phyloP scores from a whole-genome alignment of 1,140 invertebrate genomes.

The Scaptodrosophila lebanonensis region DNA sequence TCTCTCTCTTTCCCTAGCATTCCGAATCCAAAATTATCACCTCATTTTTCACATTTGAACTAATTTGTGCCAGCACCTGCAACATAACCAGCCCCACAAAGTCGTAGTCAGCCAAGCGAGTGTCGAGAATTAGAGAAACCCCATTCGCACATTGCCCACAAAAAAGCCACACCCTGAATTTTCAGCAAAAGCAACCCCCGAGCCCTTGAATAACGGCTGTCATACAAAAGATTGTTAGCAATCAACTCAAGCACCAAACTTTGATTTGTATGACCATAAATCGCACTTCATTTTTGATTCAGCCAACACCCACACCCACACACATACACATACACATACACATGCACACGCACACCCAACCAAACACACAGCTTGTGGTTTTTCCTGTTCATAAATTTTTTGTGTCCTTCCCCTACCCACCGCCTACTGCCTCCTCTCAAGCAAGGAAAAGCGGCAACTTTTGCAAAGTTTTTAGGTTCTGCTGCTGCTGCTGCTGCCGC shows the following conservation, averaged over 20 bases:
- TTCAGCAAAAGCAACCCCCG: not conserved
- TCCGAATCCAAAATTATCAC: conserved; percentile 46
- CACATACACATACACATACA: not conserved
- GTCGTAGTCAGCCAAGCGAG: conserved; percentile 23
- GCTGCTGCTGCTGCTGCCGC: not conserved
- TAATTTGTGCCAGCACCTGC: conserved; percentile 50
- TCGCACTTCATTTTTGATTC: conserved; percentile 68
- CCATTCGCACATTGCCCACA: conserved; percentile 8
- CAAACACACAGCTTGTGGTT: conserved; percentile 11
- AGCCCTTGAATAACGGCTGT: conserved; percentile 9
- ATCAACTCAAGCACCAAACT: conserved; percentile 65
- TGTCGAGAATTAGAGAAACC: conserved; percentile 28
- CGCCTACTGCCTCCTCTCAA: no score
- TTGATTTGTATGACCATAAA: conserved; percentile 69
- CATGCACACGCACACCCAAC: conserved; percentile 7
- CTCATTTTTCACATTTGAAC: conserved; percentile 56
- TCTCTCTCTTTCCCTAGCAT: conserved; percentile 15
- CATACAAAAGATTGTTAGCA: conserved; percentile 50
- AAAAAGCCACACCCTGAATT: not conserved
- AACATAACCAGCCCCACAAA: no score
- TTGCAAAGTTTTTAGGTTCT: not conserved
- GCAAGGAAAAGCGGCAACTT: no score
- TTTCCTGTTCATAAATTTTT: conserved; percentile 34
- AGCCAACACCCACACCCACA: conserved; percentile 1
- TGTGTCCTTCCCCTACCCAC: not conserved